phyloP scores from a whole-genome alignment of 2,888 invertebrate genomes.

The Drosophila pseudotakahashii region DNA sequence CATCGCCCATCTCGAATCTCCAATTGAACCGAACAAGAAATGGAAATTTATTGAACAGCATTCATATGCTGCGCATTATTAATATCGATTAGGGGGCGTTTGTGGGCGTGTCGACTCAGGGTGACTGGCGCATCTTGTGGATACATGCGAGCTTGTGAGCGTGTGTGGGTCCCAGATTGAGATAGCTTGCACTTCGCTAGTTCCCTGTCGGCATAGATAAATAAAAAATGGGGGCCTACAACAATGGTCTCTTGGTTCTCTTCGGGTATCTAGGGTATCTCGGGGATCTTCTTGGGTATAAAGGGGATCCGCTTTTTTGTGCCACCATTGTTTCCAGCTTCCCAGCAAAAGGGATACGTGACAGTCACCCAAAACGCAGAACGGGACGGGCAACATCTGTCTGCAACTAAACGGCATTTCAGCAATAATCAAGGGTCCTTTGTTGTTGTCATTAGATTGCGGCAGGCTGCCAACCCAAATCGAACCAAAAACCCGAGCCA shows the following conservation, averaged over 20 bases:
- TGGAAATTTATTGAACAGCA: slow-evolving; percentile 68
- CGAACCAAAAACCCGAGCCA: neutral
- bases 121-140: slow-evolving; percentile 33
- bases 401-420: slow-evolving; percentile 49
- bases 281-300: slow-evolving; percentile 19
- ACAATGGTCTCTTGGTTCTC: slow-evolving; percentile 10
- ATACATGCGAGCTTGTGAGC: neutral
- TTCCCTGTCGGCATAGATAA: slow-evolving; percentile 32
- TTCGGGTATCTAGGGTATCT: neutral
- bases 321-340: slow-evolving; percentile 47
- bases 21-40: slow-evolving; percentile 44
- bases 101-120: slow-evolving; percentile 5
- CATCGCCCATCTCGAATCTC: slow-evolving; percentile 6
- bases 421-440: slow-evolving; percentile 50
- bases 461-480: slow-evolving; percentile 28
- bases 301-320: slow-evolving; percentile 30
- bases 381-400: slow-evolving; percentile 27
- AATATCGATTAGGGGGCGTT: slow-evolving; percentile 69
- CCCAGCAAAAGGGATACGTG: slow-evolving; percentile 22
- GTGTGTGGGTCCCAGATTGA: slow-evolving; percentile 39
- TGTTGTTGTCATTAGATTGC: slow-evolving; percentile 53
- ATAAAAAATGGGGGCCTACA: slow-evolving; percentile 38
- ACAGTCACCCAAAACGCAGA: slow-evolving; percentile 25
- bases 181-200: slow-evolving; percentile 38
- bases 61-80: slow-evolving; percentile 74